phyloP scores from a whole-genome alignment of 1,140 invertebrate genomes.

The Drosophila orosa region DNA sequence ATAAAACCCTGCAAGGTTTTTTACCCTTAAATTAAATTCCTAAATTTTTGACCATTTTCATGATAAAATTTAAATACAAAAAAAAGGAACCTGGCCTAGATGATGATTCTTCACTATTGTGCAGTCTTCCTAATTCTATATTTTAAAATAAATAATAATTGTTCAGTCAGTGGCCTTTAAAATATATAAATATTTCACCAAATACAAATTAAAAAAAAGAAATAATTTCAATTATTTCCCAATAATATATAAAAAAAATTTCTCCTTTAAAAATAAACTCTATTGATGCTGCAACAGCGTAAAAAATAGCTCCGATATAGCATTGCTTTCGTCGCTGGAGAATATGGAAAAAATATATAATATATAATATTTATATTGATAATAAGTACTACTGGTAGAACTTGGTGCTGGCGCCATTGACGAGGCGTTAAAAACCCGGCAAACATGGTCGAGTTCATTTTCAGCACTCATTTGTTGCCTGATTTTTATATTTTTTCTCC shows the following conservation, averaged over 20 bases:
- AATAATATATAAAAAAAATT: background rate
- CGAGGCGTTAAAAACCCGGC: conserved; percentile 48
- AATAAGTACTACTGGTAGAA: background rate
- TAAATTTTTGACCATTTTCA: no score
- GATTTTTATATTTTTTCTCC: background rate
- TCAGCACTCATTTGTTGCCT: conserved; percentile 8
- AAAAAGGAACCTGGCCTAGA: no score
- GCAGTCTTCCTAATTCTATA: no score
- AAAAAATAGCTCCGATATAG: background rate
- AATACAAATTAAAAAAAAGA: background rate
- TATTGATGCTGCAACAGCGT: background rate
- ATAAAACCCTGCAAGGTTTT: no score
- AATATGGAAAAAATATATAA: background rate
- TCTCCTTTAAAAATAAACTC: background rate
- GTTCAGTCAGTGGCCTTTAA: background rate
- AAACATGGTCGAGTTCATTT: conserved; percentile 54
- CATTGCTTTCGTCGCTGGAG: background rate
- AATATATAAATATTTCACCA: background rate
- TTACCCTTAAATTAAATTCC: no score
- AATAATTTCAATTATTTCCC: background rate
- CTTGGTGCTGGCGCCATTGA: conserved; percentile 31
- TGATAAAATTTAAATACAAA: no score
- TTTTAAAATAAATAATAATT: no score
- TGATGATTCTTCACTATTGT: no score
- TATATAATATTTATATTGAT: background rate